A percentile compares a stretch with the other conserved stretches of the same genome.
Evolutionary conservation across 2,888 invertebrate genomes (phyloP).

Genomic region (Tromatobia lineatoria): DNA sequence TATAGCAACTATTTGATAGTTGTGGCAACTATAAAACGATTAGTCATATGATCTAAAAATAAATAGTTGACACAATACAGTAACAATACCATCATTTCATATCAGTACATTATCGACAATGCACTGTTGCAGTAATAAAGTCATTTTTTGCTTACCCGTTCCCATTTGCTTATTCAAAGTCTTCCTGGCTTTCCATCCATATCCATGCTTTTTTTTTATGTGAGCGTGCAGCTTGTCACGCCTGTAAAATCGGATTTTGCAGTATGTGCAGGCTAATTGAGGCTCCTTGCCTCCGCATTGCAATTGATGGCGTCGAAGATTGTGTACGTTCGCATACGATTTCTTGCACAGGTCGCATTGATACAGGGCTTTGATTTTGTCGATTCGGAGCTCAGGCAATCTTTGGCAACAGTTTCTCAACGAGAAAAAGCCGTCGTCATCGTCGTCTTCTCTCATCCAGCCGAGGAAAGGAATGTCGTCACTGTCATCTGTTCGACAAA

Average conservation of each 20-base stretch:
- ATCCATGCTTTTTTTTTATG: constrained; percentile 19
- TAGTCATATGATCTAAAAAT: no score
- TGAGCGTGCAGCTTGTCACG: constrained; percentile 75
- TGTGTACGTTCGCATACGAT: not conserved
- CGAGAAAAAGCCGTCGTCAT: not conserved
- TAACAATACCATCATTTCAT: not conserved
- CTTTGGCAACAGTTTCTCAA: not conserved
- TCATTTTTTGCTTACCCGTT: not conserved
- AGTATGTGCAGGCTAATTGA: constrained; percentile 93
- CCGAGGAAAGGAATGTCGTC: constrained; percentile 3
- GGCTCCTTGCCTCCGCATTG: constrained; percentile 89
- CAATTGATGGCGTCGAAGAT: constrained; percentile 80
- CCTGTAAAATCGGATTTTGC: constrained; percentile 83
- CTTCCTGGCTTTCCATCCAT: constrained; percentile 17
- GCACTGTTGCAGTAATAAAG: not conserved
- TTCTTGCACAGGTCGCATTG: not conserved
- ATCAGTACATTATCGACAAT: not conserved
- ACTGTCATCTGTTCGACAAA: constrained; percentile 2
- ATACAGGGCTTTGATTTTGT: constrained; percentile 13
- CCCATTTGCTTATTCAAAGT: not conserved
- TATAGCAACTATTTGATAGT: no score
- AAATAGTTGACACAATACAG: not conserved
- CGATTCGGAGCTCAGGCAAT: constrained; percentile 23
- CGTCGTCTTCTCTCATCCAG: constrained; percentile 34
- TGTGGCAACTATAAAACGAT: no score